Evolutionary conservation across 2,113 vertebrate species (phyloP).

Genomic region (Equus quagga): DNA sequence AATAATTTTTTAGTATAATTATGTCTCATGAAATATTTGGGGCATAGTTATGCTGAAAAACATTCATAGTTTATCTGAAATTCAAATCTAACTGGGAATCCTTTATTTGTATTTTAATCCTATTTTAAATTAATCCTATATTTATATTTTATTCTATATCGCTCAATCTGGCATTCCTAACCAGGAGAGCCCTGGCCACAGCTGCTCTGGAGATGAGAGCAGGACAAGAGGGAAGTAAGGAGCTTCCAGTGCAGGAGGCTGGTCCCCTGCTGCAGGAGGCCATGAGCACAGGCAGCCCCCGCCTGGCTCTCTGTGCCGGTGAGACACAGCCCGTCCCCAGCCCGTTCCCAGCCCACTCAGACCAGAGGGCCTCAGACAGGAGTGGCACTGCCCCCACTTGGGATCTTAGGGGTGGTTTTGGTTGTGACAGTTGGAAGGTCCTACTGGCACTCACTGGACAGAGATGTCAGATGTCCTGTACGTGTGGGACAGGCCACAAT

Average conservation of each 20-base stretch:
- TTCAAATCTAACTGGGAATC: neutral
- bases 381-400: too few species aligned
- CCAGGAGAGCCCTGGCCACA: neutral
- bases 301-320: too few species aligned
- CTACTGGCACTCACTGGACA: neutral
- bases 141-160: neutral
- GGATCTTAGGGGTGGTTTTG: neutral
- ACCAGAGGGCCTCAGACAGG: neutral
- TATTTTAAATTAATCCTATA: too few species aligned
- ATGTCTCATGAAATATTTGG: neutral
- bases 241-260: neutral
- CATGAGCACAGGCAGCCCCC: neutral
- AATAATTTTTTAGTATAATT: neutral
- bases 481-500: neutral
- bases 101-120: neutral
- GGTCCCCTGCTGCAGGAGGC: neutral
- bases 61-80: neutral
- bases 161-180: neutral
- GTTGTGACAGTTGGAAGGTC: neutral
- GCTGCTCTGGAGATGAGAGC: neutral
- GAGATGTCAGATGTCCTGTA: neutral
- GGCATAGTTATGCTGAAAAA: neutral
- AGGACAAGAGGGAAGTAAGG: neutral
- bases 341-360: neutral
- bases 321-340: too few species aligned